Base-by-base conservation (phyloP, 2,888 invertebrate genomes). In the Euplexia lucipara region DNA sequence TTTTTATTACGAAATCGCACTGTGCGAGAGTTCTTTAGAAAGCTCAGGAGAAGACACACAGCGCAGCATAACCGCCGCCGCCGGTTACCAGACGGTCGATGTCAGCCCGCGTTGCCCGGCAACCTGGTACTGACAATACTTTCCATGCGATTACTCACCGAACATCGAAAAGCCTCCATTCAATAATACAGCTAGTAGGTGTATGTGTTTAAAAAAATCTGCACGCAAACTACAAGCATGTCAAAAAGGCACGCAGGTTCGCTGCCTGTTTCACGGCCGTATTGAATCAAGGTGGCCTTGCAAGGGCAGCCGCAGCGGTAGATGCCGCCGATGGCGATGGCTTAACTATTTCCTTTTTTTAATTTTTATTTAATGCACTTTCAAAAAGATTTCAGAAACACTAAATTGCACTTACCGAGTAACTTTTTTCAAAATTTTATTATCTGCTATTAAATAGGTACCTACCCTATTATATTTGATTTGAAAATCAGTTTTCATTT, bases 11-110 rank as follows among this genome's bases (percentile, higher is more conserved):
- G 66, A 70, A 65, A 69, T 54, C 20, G 67, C 41, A 67, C 39
- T 81, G 85, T 83, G 83, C 81, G 87, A 88, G 86, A 78, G 80
- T 88, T 88, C 83, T 78, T 75, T 83, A 83, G 89, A 91, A 91
- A 89, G 87, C 84, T 88, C 88, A 86, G 82, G 88, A 86, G 86
- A 77, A 68, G 59, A 63, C 49, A 35, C 39, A 48, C 57, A 12
- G 42, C 22, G 35, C 9, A 42, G 32, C 57, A 51, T 37, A 63
- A 66, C 59, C 78, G 56, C 66, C 76, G 67, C 59, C 78, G 56
- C 66, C 76, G 60, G 67, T 47, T 60, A 70, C 62, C 59, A 54
- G 61, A 58, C 84, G 85, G 83, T 86, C 86, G 85, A 88, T 87
- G 84, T 62, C 72, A 69, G 54, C 66, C 42, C 12, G 35, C 42